Base-by-base conservation (phyloP, 2,797 vertebrate species). In the Eutrigla gurnardus region DNA sequence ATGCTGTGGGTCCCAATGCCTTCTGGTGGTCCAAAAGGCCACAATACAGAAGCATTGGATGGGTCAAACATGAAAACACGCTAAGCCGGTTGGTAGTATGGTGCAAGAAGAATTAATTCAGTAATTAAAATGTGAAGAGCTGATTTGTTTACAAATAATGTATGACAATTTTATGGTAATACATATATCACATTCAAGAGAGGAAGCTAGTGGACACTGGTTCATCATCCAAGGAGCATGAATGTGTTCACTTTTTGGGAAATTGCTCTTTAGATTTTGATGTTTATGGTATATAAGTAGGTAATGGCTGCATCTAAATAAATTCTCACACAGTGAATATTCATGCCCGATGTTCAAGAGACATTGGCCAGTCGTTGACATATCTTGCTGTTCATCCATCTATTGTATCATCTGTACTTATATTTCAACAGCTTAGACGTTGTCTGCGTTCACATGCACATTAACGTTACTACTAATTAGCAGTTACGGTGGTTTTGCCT, bases 241-340 rank as follows among this genome's bases (percentile, higher is more conserved):
- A 62, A 54, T 58, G n/a, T 53, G 5, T 60, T 53, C 2, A 25
- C 49, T 43, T 61, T 17, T 5, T 1, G 4, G 0, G 18, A 42
- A 77, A 39, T 7, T 14, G 39, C 36, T 25, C 37, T 53, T 70
- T 47, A 32, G 3, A 59, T 52, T 55, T 52, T 39, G 0, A 46
- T 33, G 46, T 75, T 55, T 58, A n/a, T 53, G 47, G 17, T 46
- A 14, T 43, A 50, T 18, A 17, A 46, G 5, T 52, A 46, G 25
- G 39, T 43, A 58, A 52, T 62, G 49, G 45, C 42, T 70, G 11
- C 25, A 49, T 75, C 64, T 74, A 15, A 63, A 33, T 39, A 47
- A 25, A 25, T 25, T 25, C 25, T 25, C 25, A 25, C 25, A 25
- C 25, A 25, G 25, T 25, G 25, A 25, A 25, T 25, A 25, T 25